Evolutionary conservation across 2,888 invertebrate genomes (phyloP), one percentile per base, ranked within the genome.

Genomic region (Anagyrus pseudococci): DNA sequence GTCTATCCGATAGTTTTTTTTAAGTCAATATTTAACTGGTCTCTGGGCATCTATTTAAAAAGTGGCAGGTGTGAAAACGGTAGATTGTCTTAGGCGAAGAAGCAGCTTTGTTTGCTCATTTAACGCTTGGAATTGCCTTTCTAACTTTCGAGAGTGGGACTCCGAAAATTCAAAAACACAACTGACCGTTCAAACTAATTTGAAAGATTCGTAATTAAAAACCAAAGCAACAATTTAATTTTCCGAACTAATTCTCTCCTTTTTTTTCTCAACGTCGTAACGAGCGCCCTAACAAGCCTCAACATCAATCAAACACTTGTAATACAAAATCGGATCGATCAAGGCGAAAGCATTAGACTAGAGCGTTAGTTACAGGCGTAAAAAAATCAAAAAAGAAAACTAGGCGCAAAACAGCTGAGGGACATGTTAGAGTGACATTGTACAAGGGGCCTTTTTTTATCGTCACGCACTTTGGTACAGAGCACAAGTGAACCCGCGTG

Each of bases 11-110:
- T 37, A 10, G 33, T 37, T 4, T 37, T 37, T 64, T 58, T 37
- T 66, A 49, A 68, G 69, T 73, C 71, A 73, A 73, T 73, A 73
- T 73, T 73, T 72, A 69, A 71, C 63, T 62, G 68, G 48, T 55
- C 66, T n/a, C n/a, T n/a, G 8, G 15, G 4, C 44, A 47, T 64
- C 62, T n/a, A 46, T 67, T 64, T 48, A 40, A 60, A 67, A 37
- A 62, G 46, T 64, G 72, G 72, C 75, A 75, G 75, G 75, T 75
- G 75, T 68, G 68, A 73, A 73, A 72, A 70, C 54, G 66, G 57
- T 55, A 55, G 60, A 72, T 74, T 71, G 69, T 73, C 63, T 71
- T 62, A 69, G 54, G 19, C 54, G 26, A 17, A 49, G 52, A n/a
- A n/a, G 49, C 54, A 56, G 58, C 50, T 46, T 22, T 49, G 55